Conservation (phyloP, 2,888 invertebrate genomes). For the Horisme vitalbata region DNA sequence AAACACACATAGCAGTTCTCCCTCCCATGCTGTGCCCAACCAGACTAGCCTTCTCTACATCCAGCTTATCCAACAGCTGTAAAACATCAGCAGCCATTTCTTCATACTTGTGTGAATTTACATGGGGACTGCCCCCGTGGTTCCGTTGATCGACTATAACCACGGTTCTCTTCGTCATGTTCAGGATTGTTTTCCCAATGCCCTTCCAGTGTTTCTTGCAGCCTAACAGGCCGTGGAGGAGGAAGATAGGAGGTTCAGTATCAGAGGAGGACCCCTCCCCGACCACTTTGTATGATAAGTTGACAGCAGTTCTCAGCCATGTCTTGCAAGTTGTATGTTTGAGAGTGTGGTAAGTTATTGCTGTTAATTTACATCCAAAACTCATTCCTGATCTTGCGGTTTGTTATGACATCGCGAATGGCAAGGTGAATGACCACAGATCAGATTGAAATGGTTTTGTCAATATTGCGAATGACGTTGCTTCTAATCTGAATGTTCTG, state of each 20-base stretch:
- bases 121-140: constrained; percentile 96
- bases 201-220: constrained; percentile 94
- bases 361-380: constrained; percentile 9
- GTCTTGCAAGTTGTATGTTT: constrained; percentile 15
- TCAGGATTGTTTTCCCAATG: constrained; percentile 87
- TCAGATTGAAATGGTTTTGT: no score
- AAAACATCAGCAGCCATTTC: constrained; percentile 89
- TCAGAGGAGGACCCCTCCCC: constrained; percentile 42
- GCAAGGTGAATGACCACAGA: no score
- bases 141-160: constrained; percentile 95
- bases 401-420: constrained; percentile 5
- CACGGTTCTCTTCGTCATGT: constrained; percentile 88
- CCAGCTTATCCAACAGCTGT: constrained; percentile 82
- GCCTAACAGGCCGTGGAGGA: constrained; percentile 94
- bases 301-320: constrained; percentile 42
- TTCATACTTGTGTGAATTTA: constrained; percentile 86
- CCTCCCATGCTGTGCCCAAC: constrained; percentile 98
- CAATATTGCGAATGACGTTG: no score
- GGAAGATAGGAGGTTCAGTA: constrained; percentile 52
- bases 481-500: no score
- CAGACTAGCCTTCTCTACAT: constrained; percentile 83
- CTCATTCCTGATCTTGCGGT: constrained; percentile 14
- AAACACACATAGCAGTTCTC: constrained; percentile 90
- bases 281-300: constrained; percentile 62
- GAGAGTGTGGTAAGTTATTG: constrained; percentile 12